phyloP scores from a whole-genome alignment of 2,113 vertebrate genomes.

The Gavia stellata region DNA sequence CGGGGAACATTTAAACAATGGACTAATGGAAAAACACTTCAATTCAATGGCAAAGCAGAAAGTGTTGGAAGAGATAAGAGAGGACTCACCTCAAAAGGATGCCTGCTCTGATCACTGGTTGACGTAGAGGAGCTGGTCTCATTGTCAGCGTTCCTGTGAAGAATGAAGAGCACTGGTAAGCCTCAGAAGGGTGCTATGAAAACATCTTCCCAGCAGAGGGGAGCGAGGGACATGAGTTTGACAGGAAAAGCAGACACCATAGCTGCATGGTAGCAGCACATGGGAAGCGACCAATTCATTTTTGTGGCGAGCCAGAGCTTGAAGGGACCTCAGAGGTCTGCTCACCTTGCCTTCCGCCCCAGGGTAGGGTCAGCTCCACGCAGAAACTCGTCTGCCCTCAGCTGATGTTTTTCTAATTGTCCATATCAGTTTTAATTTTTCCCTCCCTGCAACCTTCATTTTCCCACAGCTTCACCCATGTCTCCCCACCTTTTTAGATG shows the following conservation, averaged over 20 bases:
- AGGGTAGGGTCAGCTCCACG: not conserved
- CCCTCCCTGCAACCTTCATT: not conserved
- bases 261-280: not conserved
- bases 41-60: not conserved
- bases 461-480: not conserved
- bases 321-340: not conserved
- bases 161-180: not conserved
- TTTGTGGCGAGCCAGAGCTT: not conserved
- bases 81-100: conserved; percentile 80
- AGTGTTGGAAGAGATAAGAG: not conserved
- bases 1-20: fast-evolving
- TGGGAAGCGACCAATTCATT: fast-evolving
- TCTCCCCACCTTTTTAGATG: not conserved
- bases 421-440: fast-evolving
- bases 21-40: not conserved
- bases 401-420: not conserved
- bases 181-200: not conserved
- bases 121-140: conserved; percentile 78
- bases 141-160: conserved; percentile 80
- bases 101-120: conserved; percentile 81
- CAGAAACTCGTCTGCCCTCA: not conserved
- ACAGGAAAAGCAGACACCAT: not conserved
- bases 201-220: not conserved
- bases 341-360: not conserved
- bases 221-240: not conserved